Evolutionary conservation across 53 echinoderm and acorn worm species (phyloP).

Genomic region (Mesocentrotus franciscanus): DNA sequence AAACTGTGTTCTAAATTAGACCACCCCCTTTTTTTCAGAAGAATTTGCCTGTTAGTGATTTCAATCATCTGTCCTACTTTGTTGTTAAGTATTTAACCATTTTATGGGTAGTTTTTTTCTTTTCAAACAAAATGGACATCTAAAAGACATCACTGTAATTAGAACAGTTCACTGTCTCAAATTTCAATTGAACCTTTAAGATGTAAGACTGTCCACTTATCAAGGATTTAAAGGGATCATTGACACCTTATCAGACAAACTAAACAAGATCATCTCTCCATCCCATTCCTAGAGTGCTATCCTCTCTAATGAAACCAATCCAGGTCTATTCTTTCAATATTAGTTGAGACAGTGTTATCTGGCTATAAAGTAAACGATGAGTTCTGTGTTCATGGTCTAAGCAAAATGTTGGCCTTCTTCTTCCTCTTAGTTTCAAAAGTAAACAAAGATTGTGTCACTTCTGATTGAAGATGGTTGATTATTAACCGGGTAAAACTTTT

Average conservation of each 20-base stretch:
- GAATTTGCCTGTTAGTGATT: background rate
- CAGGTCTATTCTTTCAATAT: background rate
- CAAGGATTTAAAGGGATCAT: background rate
- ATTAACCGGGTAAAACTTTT: background rate
- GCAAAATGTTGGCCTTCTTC: slow-evolving; percentile 48
- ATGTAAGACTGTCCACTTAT: background rate
- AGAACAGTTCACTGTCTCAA: background rate
- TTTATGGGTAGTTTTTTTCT: too few relatives aligned
- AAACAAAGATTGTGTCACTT: slow-evolving; percentile 31
- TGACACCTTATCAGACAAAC: slow-evolving; percentile 35
- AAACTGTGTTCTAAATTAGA: too few relatives aligned
- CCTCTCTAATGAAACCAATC: background rate
- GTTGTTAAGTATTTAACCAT: background rate
- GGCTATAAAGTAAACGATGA: background rate
- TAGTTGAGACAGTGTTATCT: slow-evolving; percentile 4
- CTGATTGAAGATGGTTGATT: slow-evolving; percentile 42
- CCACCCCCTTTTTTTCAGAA: too few relatives aligned
- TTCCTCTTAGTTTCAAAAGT: background rate
- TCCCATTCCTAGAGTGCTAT: slow-evolving; percentile 2
- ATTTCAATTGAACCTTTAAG: background rate
- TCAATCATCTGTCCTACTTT: background rate
- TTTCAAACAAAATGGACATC: background rate
- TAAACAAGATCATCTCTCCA: slow-evolving; percentile 14
- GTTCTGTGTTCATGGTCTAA: background rate
- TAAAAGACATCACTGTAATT: background rate